Percentiles rank a stretch among this genome's conserved stretches.
phyloP scores from a whole-genome alignment of 1,140 invertebrate genomes.

The Meloidogyne hapla region DNA sequence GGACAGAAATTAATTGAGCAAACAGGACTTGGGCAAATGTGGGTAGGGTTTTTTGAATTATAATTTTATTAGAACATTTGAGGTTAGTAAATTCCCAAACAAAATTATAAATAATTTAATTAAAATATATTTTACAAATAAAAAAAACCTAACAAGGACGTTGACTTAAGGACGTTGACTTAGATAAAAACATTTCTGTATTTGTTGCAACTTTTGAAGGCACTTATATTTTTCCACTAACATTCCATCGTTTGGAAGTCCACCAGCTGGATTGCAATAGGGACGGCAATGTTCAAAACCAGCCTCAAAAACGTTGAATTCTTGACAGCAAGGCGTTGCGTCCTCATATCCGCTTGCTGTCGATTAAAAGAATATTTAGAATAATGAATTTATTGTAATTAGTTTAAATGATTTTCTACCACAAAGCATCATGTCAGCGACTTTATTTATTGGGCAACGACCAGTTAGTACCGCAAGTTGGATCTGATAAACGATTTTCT shows the following conservation, averaged over 20 bases:
- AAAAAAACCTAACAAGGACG: constrained; percentile 22
- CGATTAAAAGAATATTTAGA: not conserved
- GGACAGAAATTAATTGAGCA: constrained; percentile 24
- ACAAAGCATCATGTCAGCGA: constrained; percentile 63
- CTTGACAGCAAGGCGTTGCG: constrained; percentile 60
- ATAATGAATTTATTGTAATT: not conserved
- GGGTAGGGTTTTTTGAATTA: not conserved
- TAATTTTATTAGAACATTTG: too few relatives aligned
- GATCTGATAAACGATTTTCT: constrained; percentile 50
- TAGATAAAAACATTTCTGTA: constrained; percentile 63
- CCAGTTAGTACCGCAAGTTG: constrained; percentile 63
- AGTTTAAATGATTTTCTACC: constrained; percentile 48
- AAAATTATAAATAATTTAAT: not conserved
- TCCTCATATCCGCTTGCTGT: constrained; percentile 38
- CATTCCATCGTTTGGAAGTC: constrained; percentile 61
- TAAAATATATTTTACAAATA: constrained; percentile 14
- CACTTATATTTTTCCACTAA: constrained; percentile 62
- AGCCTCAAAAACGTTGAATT: constrained; percentile 60
- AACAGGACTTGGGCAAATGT: constrained; percentile 18
- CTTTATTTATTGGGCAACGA: constrained; percentile 60
- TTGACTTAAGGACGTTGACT: constrained; percentile 51
- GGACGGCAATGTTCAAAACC: constrained; percentile 64
- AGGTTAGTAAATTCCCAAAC: not conserved
- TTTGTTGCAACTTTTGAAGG: constrained; percentile 58
- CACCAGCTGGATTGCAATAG: constrained; percentile 62